Percentiles rank a stretch among this genome's conserved stretches.
Evolutionary conservation across 2,888 invertebrate genomes (phyloP).

Genomic region (Sminthurinus aureus): DNA sequence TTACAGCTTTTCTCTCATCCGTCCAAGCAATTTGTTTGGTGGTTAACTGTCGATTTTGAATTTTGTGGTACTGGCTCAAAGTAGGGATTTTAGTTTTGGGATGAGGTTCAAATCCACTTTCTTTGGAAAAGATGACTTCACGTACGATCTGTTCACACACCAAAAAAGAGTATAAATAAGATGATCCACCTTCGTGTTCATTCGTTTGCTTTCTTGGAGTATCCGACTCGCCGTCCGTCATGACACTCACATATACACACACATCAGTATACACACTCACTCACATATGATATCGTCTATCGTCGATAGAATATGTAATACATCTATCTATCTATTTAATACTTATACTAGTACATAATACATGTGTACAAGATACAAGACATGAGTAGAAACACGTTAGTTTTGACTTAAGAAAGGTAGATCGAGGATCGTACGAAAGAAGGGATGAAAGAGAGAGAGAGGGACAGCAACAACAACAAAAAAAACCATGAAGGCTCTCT

Average conservation of each 20-base stretch:
- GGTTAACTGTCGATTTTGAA: slow-evolving; percentile 54
- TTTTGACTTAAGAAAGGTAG: slow-evolving; percentile 6
- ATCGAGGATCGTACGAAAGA: slow-evolving; percentile 23
- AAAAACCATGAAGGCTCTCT: no score
- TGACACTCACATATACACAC: slow-evolving; percentile 29
- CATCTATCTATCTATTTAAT: not conserved
- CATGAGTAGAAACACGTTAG: slow-evolving; percentile 24
- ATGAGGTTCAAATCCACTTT: slow-evolving; percentile 35
- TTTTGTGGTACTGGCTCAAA: slow-evolving; percentile 42
- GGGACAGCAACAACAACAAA: not conserved
- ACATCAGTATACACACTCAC: slow-evolving; percentile 1
- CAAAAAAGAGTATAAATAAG: slow-evolving; percentile 40
- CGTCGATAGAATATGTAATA: not conserved
- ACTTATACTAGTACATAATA: not conserved
- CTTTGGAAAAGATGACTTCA: slow-evolving; percentile 57
- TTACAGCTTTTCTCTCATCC: slow-evolving; percentile 58
- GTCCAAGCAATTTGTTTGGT: slow-evolving; percentile 57
- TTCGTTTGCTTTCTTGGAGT: not conserved
- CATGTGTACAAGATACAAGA: not conserved
- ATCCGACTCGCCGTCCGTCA: slow-evolving; percentile 24
- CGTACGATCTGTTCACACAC: slow-evolving; percentile 59
- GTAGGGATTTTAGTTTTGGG: slow-evolving; percentile 29
- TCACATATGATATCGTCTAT: not conserved
- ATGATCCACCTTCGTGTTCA: slow-evolving; percentile 23
- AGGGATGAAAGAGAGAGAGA: not conserved